Evolutionary conservation across 2,113 vertebrate genomes (phyloP).

Genomic region (Cebus imitator): DNA sequence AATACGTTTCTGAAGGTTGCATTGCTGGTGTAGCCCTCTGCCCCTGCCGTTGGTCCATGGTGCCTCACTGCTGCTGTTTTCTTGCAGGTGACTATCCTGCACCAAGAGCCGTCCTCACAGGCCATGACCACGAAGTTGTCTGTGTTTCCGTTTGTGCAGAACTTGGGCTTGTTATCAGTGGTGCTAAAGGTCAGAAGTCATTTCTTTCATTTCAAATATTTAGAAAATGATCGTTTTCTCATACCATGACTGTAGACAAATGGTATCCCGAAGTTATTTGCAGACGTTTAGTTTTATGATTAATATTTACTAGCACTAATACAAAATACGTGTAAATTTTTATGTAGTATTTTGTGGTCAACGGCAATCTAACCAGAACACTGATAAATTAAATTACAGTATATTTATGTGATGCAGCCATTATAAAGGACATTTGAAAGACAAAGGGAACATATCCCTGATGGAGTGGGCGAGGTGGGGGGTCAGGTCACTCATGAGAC

Average conservation of each 20-base stretch:
- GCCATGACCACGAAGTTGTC: conserved; percentile 97
- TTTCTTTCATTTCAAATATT: conserved; percentile 63
- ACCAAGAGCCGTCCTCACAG: conserved; percentile 96
- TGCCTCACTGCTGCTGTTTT: neutral
- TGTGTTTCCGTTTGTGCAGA: conserved; percentile 98
- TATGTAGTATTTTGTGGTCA: neutral
- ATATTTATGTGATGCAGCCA: neutral
- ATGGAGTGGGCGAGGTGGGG: rapidly evolving
- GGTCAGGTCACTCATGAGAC: neutral
- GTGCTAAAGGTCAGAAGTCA: conserved; percentile 94
- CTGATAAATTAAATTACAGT: neutral
- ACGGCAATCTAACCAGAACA: neutral
- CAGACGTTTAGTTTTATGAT: conserved; percentile 48
- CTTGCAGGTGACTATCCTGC: conserved; percentile 95
- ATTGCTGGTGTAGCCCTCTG: neutral
- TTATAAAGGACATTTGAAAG: neutral
- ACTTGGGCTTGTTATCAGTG: conserved; percentile 98
- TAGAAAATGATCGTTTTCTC: conserved; percentile 5
- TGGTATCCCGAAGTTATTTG: conserved; percentile 23
- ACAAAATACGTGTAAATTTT: neutral
- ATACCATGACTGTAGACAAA: neutral
- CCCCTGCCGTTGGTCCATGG: neutral
- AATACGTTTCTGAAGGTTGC: neutral
- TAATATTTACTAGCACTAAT: neutral
- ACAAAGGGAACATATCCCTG: neutral